These are phyloP conservation scores for Apomyelois bistriatella DNA, from an alignment of 2,888 invertebrate genomes.

Conservation along the genomic window DNA sequence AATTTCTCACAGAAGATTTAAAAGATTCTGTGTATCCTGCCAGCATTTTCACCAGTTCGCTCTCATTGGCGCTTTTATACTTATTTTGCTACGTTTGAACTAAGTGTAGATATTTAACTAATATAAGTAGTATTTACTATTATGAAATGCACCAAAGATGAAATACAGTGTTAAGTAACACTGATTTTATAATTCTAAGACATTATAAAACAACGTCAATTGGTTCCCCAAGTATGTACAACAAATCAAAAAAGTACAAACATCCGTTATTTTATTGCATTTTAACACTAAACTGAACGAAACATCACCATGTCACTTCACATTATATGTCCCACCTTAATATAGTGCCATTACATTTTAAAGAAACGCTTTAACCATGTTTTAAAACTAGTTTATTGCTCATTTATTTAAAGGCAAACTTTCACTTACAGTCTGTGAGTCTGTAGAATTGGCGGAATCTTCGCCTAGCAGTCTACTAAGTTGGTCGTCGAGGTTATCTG, in stretches of 20 bases:
- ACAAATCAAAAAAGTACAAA: slow-evolving; percentile 18
- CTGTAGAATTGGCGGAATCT: slow-evolving; percentile 55
- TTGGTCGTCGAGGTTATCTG: slow-evolving; percentile 52
- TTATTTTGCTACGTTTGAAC: not conserved
- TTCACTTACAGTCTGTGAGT: slow-evolving; percentile 64
- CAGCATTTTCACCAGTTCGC: no score
- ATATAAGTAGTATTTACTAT: not conserved
- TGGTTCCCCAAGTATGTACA: slow-evolving; percentile 8
- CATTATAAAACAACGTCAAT: not conserved
- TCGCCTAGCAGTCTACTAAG: slow-evolving; percentile 59
- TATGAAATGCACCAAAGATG: slow-evolving; percentile 4
- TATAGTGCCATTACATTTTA: slow-evolving; percentile 41
- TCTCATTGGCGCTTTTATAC: no score
- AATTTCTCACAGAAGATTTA: no score
- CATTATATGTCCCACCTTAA: slow-evolving; percentile 45
- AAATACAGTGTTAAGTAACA: not conserved
- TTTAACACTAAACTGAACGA: slow-evolving; percentile 10
- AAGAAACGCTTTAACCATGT: slow-evolving; percentile 32
- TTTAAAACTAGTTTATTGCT: slow-evolving; percentile 52
- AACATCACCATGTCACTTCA: slow-evolving; percentile 33
- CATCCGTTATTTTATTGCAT: slow-evolving; percentile 11
- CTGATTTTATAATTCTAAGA: not conserved
- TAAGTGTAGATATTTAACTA: not conserved
- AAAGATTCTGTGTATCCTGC: no score
- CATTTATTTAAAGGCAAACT: slow-evolving; percentile 62